Percentiles rank a stretch among this genome's conserved stretches.
Evolutionary conservation across 2,113 vertebrate species (phyloP).

Genomic region (Gorsachius goisagi): DNA sequence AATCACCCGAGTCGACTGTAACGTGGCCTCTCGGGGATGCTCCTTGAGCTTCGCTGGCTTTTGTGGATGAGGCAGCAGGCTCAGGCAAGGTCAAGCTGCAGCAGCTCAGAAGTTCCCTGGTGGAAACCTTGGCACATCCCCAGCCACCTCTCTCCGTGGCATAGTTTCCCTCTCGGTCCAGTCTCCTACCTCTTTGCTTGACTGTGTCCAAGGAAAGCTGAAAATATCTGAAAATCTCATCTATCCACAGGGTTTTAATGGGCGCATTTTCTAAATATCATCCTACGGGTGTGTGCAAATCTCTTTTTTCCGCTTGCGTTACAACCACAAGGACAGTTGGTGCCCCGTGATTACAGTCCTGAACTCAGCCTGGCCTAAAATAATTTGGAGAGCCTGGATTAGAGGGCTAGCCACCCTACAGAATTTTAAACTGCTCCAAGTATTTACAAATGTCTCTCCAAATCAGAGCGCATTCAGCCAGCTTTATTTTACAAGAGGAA

Average conservation of each 20-base stretch:
- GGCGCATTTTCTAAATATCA: neutral
- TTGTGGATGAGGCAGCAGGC: neutral
- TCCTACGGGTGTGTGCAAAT: neutral
- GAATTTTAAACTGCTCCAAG: neutral
- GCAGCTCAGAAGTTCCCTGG: neutral
- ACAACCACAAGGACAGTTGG: neutral
- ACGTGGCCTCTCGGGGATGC: neutral
- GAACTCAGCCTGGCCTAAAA: neutral
- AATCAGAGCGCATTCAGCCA: neutral
- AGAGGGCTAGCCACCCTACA: neutral
- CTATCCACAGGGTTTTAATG: neutral
- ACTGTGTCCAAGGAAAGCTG: neutral
- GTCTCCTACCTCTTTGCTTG: neutral
- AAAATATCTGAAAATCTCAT: neutral
- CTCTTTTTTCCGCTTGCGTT: neutral
- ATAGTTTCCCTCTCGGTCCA: neutral
- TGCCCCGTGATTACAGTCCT: neutral
- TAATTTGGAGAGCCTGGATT: neutral
- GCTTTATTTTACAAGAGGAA: neutral
- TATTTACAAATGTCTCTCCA: neutral
- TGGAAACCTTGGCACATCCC: neutral
- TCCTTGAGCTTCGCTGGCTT: neutral
- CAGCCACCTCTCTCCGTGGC: neutral
- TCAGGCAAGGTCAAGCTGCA: neutral
- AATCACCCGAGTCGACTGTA: fast-evolving